Conservation (phyloP, 2,113 vertebrate species). For the Menidia beryllina region DNA sequence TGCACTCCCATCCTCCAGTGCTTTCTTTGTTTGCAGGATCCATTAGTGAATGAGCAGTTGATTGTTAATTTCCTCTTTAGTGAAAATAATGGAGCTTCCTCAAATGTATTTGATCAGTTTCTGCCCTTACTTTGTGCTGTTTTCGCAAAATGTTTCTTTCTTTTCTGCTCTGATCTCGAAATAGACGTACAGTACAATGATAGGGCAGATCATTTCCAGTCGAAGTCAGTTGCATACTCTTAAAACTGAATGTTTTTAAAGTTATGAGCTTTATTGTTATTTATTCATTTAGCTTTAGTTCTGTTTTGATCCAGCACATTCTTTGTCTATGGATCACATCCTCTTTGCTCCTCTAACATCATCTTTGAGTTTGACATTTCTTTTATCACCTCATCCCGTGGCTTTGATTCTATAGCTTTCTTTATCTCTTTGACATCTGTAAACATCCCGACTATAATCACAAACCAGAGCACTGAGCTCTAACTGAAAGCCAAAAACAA, state of each 20-base stretch:
- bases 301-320: slow-evolving; percentile 15
- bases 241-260: slow-evolving; percentile 9
- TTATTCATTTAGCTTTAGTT: neutral
- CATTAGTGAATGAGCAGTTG: slow-evolving; percentile 55
- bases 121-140: neutral
- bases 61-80: slow-evolving; percentile 51
- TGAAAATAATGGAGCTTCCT: slow-evolving; percentile 52
- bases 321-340: slow-evolving; percentile 42
- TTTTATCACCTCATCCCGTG: slow-evolving; percentile 7
- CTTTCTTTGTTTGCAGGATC: slow-evolving; percentile 24
- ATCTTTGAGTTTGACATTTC: slow-evolving; percentile 33
- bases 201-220: neutral
- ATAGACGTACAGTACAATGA: slow-evolving; percentile 10
- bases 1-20: slow-evolving; percentile 24
- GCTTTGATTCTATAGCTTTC: slow-evolving; percentile 3
- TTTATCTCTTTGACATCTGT: slow-evolving; percentile 36
- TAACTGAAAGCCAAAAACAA: slow-evolving; percentile 46
- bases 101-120: slow-evolving; percentile 37
- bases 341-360: slow-evolving; percentile 32
- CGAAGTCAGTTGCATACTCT: neutral
- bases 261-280: neutral
- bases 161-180: neutral
- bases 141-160: slow-evolving; percentile 2
- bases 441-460: slow-evolving; percentile 47
- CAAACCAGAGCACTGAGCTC: slow-evolving; percentile 14